Conservation (phyloP, 2,888 invertebrate genomes). For the Strigamia transsilvanica region DNA sequence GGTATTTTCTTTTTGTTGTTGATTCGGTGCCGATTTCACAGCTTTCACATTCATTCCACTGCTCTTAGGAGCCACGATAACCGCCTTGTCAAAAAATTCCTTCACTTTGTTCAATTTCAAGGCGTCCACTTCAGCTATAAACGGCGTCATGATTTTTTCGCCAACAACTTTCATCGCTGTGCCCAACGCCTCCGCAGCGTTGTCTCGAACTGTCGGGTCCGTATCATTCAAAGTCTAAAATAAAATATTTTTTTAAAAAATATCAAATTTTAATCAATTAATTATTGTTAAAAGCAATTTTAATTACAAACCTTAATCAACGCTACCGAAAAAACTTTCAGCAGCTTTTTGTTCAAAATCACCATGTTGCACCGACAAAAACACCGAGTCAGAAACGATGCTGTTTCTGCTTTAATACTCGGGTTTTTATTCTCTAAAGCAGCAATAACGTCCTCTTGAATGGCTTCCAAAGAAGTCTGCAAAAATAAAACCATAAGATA, state of each 20-base stretch:
- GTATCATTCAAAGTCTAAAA: slow-evolving; percentile 65
- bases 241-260: too few species aligned
- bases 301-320: slow-evolving; percentile 74
- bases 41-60: slow-evolving; percentile 67
- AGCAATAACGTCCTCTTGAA: slow-evolving; percentile 80
- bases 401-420: slow-evolving; percentile 85
- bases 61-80: slow-evolving; percentile 61
- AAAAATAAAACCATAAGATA: slow-evolving; percentile 58
- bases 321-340: slow-evolving; percentile 81
- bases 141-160: slow-evolving; percentile 86
- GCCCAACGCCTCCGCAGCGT: slow-evolving; percentile 91
- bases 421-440: slow-evolving; percentile 93
- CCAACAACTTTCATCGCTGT: slow-evolving; percentile 93
- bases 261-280: slow-evolving; percentile 4
- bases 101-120: slow-evolving; percentile 90
- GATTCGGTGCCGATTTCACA: slow-evolving; percentile 60
- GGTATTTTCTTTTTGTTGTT: slow-evolving; percentile 48
- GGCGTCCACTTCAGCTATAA: slow-evolving; percentile 86
- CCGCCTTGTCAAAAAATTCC: slow-evolving; percentile 92
- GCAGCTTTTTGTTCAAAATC: slow-evolving; percentile 78
- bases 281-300: too few species aligned
- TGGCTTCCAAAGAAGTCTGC: slow-evolving; percentile 72
- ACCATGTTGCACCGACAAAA: slow-evolving; percentile 82
- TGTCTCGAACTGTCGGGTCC: slow-evolving; percentile 91
- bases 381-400: slow-evolving; percentile 82